A percentile compares a stretch with the other conserved stretches of the same genome.
These are phyloP conservation scores for Ameiurus melas DNA, from an alignment of 2,113 vertebrate species.

Conservation along the genomic window DNA sequence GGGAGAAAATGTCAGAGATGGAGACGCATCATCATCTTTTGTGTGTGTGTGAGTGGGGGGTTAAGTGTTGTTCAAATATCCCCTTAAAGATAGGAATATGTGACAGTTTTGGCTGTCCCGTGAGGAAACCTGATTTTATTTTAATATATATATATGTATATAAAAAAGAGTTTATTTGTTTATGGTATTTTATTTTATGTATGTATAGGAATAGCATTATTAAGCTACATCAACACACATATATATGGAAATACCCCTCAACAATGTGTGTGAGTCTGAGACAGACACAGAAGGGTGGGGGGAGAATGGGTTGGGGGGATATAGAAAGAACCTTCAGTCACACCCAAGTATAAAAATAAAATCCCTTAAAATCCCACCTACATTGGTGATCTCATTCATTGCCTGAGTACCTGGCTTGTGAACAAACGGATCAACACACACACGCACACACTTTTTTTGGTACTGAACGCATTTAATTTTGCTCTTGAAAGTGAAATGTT, in stretches of 20 bases:
- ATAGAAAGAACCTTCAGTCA: neutral
- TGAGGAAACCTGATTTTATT: neutral
- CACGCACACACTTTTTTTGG: neutral
- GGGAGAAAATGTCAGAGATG: neutral
- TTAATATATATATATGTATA: neutral
- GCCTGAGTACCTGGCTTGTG: neutral
- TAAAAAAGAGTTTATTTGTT: too few species aligned
- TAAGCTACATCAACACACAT: too few species aligned
- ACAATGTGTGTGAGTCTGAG: too few species aligned
- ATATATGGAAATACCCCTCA: too few species aligned
- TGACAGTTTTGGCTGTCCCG: neutral
- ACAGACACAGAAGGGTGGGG: too few species aligned
- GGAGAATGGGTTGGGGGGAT: too few species aligned
- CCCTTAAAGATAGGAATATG: neutral
- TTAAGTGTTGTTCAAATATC: neutral
- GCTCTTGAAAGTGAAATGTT: neutral
- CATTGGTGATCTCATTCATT: neutral
- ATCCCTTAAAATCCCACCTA: neutral
- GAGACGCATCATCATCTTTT: neutral
- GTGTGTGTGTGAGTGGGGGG: neutral
- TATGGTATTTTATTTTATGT: too few species aligned
- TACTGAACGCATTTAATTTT: neutral
- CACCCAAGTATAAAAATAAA: neutral
- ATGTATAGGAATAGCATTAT: too few species aligned
- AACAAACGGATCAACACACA: neutral